Base-by-base conservation (phyloP, 2,797 vertebrate species). In the Sebastes flavidus region DNA sequence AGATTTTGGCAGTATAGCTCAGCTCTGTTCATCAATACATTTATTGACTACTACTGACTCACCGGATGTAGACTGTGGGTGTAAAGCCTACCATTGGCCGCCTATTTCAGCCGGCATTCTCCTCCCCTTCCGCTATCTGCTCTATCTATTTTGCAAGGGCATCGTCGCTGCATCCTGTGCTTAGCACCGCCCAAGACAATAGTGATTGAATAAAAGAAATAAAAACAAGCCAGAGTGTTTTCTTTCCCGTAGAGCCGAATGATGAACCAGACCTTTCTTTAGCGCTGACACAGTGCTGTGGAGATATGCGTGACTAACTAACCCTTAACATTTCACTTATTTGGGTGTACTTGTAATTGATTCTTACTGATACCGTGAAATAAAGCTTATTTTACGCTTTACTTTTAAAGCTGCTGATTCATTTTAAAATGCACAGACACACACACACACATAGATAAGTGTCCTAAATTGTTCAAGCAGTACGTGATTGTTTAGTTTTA, bases 401-500 rank as follows among this genome's bases (percentile, higher is more conserved):
- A 52, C 24, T 32, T 62, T 38, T 30, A 16, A 56, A 72, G 52
- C 54, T 6, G 25, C 29, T 6, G 58, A 69, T 55, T 55, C 1
- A n/a, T 25, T 62, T 32, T 16, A 12, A 46, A 29, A 62, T 14
- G 5, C 6, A 27, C 9, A 9, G 4, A 32, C 8, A 56, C 18
- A 22, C 8, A 56, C 18, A 25, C 25, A 49, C 36, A 66, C 4
- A 36, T 2, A 34, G 34, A 36, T 36, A 52, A 56, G 22, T 8
- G 18, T 55, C 32, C 14, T 30, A 27, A 22, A 69, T 54, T 58
- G 60, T 16, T 46, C 20, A 18, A 63, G 55, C 22, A 27, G 20
- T 54, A 68, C 25, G 8, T 22, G 29, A 78, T 65, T 83, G 49
- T 81, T 88, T 65, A 22, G 65, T 77, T 82, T 87, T 54, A 84